Base-by-base conservation (phyloP, 2,888 invertebrate species). In the Eupithecia dodoneata region DNA sequence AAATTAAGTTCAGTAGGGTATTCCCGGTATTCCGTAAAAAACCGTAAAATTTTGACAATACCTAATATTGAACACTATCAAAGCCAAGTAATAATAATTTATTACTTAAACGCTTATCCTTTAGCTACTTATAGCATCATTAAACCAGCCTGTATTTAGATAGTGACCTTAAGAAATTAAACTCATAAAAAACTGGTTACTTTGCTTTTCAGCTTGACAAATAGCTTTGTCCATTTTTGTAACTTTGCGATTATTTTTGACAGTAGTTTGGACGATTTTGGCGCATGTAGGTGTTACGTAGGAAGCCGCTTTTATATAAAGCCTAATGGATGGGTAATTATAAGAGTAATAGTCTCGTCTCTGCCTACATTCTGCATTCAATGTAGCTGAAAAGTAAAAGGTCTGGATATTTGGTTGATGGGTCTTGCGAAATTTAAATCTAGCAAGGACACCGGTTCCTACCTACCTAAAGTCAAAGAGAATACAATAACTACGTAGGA, bases 171-270 rank as follows among this genome's bases (percentile, higher is more conserved):
- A 74, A 45, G 42, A 67, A 55, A 75, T 66, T 75, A 52, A 73
- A 67, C 72, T 75, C 77, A 77, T 30, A 30, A 79, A 73, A 76
- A 79, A 78, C 79, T 72, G 79, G 80, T 79, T 75, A 52, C 67
- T 73, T 55, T 69, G 69, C 73, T 75, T 69, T 76, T 79, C 71
- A 69, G 49, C 74, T 78, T 74, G 70, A 76, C 72, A 77, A 78
- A 80, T 80, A 76, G 81, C 72, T 74, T 72, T 75, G 72, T 73
- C 78, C 76, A 76, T 79, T 80, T 81, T 78, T 49, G 78, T 79
- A 78, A 49, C 74, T 73, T 66, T 70, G 70, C 72, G 63, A 63
- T 45, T 71, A 74, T 59, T 72, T 77, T 75, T 78, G 79, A 76
- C 76, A 74, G 76, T 70, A 15, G 65, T 15, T 80, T 55, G 74